A percentile compares a stretch with the other conserved stretches of the same genome.
These are phyloP conservation scores for Malacosoma neustria DNA, from an alignment of 2,888 invertebrate genomes.

Conservation along the genomic window DNA sequence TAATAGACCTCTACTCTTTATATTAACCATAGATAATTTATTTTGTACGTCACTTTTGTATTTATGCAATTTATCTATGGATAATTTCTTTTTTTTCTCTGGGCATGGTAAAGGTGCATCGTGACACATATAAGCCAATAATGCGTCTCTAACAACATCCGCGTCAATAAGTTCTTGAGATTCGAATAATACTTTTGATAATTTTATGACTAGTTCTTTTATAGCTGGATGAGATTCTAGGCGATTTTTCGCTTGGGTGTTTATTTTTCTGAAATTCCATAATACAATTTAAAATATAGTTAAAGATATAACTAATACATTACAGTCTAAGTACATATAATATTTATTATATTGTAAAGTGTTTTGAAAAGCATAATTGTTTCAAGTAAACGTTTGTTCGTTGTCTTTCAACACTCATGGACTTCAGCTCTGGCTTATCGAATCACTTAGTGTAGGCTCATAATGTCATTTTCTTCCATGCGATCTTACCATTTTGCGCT, in stretches of 20 bases:
- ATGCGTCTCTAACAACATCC: conserved; percentile 83
- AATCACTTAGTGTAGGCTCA: too few relatives aligned
- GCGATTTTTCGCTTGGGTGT: conserved; percentile 77
- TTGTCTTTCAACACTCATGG: too few relatives aligned
- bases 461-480: too few relatives aligned
- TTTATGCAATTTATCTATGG: conserved; percentile 26
- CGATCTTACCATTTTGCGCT: too few relatives aligned
- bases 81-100: conserved; percentile 37
- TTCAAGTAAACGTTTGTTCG: too few relatives aligned
- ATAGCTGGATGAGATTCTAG: conserved; percentile 85
- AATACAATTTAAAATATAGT: too few relatives aligned
- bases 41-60: conserved; percentile 14
- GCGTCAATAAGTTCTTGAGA: conserved; percentile 81
- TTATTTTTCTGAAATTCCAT: conserved; percentile 60
- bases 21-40: not conserved
- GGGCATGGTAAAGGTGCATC: conserved; percentile 86
- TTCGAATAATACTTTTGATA: conserved; percentile 79
- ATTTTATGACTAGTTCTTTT: conserved; percentile 79
- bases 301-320: too few relatives aligned
- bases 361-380: too few relatives aligned
- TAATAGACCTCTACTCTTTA: conserved; percentile 33
- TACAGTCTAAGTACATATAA: too few relatives aligned
- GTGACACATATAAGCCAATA: conserved; percentile 91
- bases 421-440: too few relatives aligned
- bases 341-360: too few relatives aligned